Evolutionary conservation across 2,888 invertebrate genomes (phyloP).

Genomic region (Macrophya alboannulata): DNA sequence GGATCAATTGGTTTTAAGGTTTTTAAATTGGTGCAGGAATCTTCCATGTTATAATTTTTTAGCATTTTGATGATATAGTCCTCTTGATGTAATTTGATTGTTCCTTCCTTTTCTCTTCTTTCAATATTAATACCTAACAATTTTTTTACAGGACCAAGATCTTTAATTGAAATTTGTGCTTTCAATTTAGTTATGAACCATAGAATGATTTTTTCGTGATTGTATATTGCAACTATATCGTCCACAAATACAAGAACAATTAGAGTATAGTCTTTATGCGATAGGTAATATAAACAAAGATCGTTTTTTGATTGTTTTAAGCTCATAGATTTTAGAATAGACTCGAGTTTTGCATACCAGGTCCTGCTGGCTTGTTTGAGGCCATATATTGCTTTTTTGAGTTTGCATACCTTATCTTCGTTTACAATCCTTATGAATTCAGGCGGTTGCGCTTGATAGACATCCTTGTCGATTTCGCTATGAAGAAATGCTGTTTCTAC

Average conservation of each 20-base stretch:
- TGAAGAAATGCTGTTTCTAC: conserved; percentile 59
- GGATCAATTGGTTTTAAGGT: conserved; percentile 59
- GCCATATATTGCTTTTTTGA: conserved; percentile 62
- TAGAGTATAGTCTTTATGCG: not conserved
- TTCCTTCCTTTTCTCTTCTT: conserved; percentile 48
- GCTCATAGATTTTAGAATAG: conserved; percentile 34
- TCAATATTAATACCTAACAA: conserved; percentile 59
- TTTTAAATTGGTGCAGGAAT: conserved; percentile 54
- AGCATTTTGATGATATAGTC: conserved; percentile 57
- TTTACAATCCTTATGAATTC: conserved; percentile 56
- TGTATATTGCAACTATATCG: conserved; percentile 59
- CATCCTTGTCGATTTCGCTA: conserved; percentile 58
- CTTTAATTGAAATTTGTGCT: conserved; percentile 58
- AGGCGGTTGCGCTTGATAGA: conserved; percentile 62
- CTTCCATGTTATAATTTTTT: conserved; percentile 53
- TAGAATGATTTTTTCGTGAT: conserved; percentile 34
- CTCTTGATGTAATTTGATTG: conserved; percentile 60
- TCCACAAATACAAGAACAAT: conserved; percentile 64
- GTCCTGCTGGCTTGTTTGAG: conserved; percentile 61
- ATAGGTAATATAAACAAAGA: conserved; percentile 54
- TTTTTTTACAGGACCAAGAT: conserved; percentile 58
- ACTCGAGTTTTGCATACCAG: conserved; percentile 58
- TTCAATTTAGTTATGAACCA: conserved; percentile 40
- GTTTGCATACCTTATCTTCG: conserved; percentile 57
- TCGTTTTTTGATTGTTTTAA: conserved; percentile 53